Conservation (phyloP, 92 coral and sea anemone genomes). For the Meandrina meandrites region DNA sequence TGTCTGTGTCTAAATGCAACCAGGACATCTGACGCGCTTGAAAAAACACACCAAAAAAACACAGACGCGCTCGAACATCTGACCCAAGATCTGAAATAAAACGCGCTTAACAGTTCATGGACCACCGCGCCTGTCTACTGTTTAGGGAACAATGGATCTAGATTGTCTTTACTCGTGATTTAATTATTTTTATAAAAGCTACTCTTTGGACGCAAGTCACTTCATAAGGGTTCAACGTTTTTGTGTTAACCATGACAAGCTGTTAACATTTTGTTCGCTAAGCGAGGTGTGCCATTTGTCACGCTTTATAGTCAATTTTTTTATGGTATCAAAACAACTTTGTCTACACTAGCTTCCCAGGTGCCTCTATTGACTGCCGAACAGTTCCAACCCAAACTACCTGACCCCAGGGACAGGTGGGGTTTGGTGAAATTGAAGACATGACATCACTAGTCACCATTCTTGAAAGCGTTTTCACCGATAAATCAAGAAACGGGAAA, state of each 20-base stretch:
- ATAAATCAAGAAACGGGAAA: constrained; percentile 18
- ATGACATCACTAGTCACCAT: constrained; percentile 44
- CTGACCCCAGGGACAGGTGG: constrained; percentile 44
- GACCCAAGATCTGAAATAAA: neutral
- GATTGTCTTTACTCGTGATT: neutral
- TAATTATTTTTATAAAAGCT: neutral
- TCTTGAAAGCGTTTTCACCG: constrained; percentile 18
- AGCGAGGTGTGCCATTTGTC: neutral
- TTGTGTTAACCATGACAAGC: neutral
- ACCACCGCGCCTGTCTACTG: neutral
- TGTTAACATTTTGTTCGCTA: neutral
- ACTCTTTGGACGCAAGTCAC: neutral
- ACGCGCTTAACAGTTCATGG: neutral
- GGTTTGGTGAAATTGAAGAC: constrained; percentile 10
- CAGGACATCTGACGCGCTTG: too few species aligned
- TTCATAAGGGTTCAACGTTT: neutral
- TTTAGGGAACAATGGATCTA: neutral
- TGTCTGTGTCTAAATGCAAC: too few species aligned
- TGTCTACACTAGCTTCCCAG: neutral
- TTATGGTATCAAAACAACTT: neutral
- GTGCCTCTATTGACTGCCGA: constrained; percentile 34
- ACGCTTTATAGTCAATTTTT: neutral
- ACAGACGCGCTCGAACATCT: neutral
- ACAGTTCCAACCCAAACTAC: constrained; percentile 28
- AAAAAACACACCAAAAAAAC: neutral